These are phyloP conservation scores for Calyptommatus sinebrachiatus DNA, from an alignment of 2,113 vertebrate genomes.

Conservation along the genomic window DNA sequence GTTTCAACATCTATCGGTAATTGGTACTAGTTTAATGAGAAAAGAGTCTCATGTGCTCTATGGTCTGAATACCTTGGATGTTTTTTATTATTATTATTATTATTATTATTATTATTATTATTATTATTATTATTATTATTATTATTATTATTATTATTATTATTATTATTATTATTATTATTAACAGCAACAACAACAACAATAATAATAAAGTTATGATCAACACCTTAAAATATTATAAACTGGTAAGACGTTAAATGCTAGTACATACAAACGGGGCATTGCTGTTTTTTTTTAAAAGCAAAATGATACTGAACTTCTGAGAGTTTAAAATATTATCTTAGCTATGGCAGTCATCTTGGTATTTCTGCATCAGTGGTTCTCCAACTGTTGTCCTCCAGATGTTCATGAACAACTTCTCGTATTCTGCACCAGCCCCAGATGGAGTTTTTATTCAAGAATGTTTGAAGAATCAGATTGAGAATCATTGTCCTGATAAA, in stretches of 20 bases:
- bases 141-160: too few species aligned
- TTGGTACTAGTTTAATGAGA: background rate
- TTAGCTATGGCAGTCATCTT: conserved; percentile 39
- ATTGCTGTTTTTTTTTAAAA: background rate
- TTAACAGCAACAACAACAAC: too few species aligned
- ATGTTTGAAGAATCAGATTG: too few species aligned
- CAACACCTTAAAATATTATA: background rate
- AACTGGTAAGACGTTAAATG: background rate
- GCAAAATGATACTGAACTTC: background rate
- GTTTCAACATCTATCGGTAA: background rate
- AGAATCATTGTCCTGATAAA: conserved; percentile 35
- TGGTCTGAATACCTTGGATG: background rate
- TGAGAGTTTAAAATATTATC: conserved; percentile 11
- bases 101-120: too few species aligned
- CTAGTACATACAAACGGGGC: background rate
- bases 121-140: too few species aligned
- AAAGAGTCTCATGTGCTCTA: background rate
- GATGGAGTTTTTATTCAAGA: background rate
- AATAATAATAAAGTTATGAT: too few species aligned
- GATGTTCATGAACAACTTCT: background rate
- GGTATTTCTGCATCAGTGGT: conserved; percentile 7
- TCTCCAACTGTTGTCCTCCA: background rate
- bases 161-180: too few species aligned
- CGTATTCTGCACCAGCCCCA: too few species aligned
- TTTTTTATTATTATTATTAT: background rate